Base-by-base conservation (phyloP, 2,797 vertebrate genomes). In the Gambusia yucatana region DNA sequence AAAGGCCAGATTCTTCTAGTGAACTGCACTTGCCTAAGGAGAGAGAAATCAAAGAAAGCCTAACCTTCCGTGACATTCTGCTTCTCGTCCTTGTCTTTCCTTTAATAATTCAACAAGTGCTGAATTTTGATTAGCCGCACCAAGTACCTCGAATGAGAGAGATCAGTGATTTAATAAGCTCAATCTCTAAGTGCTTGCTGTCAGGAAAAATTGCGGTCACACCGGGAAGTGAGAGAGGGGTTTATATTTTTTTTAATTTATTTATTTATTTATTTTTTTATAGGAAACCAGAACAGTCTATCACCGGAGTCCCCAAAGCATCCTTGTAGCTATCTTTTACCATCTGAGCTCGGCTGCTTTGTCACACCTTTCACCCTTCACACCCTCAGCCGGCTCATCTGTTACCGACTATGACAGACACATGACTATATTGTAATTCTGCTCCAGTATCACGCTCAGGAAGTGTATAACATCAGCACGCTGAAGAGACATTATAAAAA, bases 51-150 rank as follows among this genome's bases (percentile, higher is more conserved):
- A 93, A 90, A 92, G 85, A 85, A 86, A 88, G 79, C 72, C 81
- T 86, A 92, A 92, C 91, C 88, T 88, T 82, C 74, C 17, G 13
- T 92, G 88, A 88, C 92, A 82, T 84, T 88, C 72, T 57, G 75
- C 70, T 78, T 82, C 83, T 86, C 52, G 30, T 83, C 80, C 79
- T 79, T 75, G 83, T 82, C 79, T 89, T 79, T 85, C 61, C 77
- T 79, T 90, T 83, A 89, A 91, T 92, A 87, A 90, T 93, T 92
- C 80, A 93, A 86, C 82, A 87, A 88, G 85, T 28, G 63, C 80
- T 77, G 80, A 78, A 91, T 92, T 88, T 86, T 90, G 78, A 91
- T 89, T 76, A 82, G 80, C 76, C 61, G 77, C 39, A 77, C 82
- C 74, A 82, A 83, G 79, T 46, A 67, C 59, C 36, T 78, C 39